Conservation (phyloP, 2,113 vertebrate genomes). For the Gadus macrocephalus region DNA sequence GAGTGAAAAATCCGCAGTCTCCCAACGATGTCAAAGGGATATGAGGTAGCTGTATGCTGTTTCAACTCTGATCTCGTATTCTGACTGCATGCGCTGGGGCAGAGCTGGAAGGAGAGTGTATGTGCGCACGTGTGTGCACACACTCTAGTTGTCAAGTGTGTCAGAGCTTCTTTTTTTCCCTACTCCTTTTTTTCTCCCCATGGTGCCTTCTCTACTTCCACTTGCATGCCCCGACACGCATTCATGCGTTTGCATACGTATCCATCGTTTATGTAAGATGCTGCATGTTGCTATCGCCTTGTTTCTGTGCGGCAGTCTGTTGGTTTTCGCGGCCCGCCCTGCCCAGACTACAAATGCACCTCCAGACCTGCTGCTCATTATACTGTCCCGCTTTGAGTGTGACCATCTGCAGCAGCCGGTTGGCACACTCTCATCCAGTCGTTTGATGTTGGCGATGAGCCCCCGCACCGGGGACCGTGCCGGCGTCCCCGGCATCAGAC, state of each 20-base stretch:
- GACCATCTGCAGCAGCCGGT: conserved; percentile 62
- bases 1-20: conserved; percentile 34
- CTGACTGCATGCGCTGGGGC: conserved; percentile 9
- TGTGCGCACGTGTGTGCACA: conserved; percentile 1
- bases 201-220: neutral
- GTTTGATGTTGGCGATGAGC: conserved; percentile 59
- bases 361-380: conserved; percentile 53
- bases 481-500: conserved; percentile 13
- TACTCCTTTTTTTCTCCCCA: neutral
- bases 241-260: neutral
- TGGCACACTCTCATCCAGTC: conserved; percentile 47
- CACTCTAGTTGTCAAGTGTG: conserved; percentile 13
- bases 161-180: neutral
- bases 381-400: conserved; percentile 43
- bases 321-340: conserved; percentile 35
- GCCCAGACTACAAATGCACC: conserved; percentile 56
- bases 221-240: neutral
- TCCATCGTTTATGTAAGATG: neutral
- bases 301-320: conserved; percentile 22
- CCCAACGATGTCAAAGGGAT: conserved; percentile 40
- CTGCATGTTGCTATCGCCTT: neutral
- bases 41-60: conserved; percentile 33
- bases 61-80: conserved; percentile 31
- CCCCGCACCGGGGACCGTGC: conserved; percentile 15
- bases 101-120: conserved; percentile 18